Evolutionary conservation across 2,888 invertebrate genomes (phyloP).

Genomic region (Apoda limacodes): DNA sequence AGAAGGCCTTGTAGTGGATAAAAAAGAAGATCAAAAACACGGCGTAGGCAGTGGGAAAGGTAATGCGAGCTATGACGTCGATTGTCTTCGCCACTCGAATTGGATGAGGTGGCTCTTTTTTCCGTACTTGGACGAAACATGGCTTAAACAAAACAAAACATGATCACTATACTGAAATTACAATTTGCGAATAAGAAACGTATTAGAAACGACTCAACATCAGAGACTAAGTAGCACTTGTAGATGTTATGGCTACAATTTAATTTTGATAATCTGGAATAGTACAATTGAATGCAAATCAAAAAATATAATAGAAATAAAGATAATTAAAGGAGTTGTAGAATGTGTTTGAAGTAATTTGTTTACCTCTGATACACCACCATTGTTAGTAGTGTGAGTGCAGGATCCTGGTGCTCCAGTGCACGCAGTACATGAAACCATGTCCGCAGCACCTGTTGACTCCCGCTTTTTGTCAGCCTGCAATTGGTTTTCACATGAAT

Average conservation of each 20-base stretch:
- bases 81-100: conserved; percentile 95
- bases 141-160: conserved; percentile 66
- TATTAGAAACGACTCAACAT: no score
- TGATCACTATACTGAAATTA: no score
- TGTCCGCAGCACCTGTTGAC: conserved; percentile 81
- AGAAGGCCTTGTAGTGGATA: conserved; percentile 91
- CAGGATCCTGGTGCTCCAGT: conserved; percentile 81
- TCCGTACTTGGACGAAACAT: conserved; percentile 87
- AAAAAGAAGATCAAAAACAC: conserved; percentile 96
- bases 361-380: conserved; percentile 88
- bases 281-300: no score
- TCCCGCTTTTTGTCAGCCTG: conserved; percentile 90
- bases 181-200: no score
- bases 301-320: no score
- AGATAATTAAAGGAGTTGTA: no score
- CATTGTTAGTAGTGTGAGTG: conserved; percentile 88
- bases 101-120: conserved; percentile 92
- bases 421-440: conserved; percentile 87
- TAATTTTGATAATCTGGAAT: no score
- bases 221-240: no score
- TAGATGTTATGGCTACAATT: no score
- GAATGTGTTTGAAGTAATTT: no score
- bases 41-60: conserved; percentile 93
- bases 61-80: conserved; percentile 93
- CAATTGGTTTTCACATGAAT: no score